These are phyloP conservation scores for Sogatella furcifera DNA, from an alignment of 1,140 invertebrate species.

Conservation along the genomic window DNA sequence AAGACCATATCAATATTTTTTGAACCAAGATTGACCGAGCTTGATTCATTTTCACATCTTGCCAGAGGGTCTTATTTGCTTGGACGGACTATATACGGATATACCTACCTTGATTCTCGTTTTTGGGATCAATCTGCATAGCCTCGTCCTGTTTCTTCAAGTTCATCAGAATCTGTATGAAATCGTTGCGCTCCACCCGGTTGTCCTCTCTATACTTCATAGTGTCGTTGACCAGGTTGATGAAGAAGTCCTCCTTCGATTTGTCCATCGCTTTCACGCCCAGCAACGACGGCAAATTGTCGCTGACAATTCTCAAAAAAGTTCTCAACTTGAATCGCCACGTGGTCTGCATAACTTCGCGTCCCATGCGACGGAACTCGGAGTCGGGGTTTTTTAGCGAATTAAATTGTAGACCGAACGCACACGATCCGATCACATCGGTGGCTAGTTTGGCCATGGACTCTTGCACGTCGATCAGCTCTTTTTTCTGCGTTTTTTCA, in stretches of 20 bases:
- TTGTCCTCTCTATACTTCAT: slow-evolving; percentile 34
- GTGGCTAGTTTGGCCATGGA: slow-evolving; percentile 39
- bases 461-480: slow-evolving; percentile 32
- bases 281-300: slow-evolving; percentile 12
- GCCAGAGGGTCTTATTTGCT: too few species aligned
- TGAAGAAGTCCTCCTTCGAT: slow-evolving; percentile 34
- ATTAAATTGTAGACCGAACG: slow-evolving; percentile 43
- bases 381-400: slow-evolving; percentile 36
- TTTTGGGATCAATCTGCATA: too few species aligned
- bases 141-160: slow-evolving; percentile 15
- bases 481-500: background rate
- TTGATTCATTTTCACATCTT: too few species aligned
- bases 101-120: too few species aligned
- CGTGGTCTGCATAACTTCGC: slow-evolving; percentile 27
- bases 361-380: slow-evolving; percentile 37
- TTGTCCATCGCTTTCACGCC: slow-evolving; percentile 13
- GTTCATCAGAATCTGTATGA: slow-evolving; percentile 25
- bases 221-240: slow-evolving; percentile 34
- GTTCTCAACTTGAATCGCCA: slow-evolving; percentile 21
- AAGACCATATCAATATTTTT: too few species aligned
- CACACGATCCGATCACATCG: slow-evolving; percentile 43
- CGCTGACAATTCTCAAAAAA: slow-evolving; percentile 13
- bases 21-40: too few species aligned
- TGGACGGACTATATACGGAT: too few species aligned
- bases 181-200: slow-evolving; percentile 34